A percentile compares a stretch with the other conserved stretches of the same genome.
phyloP scores from a whole-genome alignment of 2,797 vertebrate species.

The Eulemur albifrons region DNA sequence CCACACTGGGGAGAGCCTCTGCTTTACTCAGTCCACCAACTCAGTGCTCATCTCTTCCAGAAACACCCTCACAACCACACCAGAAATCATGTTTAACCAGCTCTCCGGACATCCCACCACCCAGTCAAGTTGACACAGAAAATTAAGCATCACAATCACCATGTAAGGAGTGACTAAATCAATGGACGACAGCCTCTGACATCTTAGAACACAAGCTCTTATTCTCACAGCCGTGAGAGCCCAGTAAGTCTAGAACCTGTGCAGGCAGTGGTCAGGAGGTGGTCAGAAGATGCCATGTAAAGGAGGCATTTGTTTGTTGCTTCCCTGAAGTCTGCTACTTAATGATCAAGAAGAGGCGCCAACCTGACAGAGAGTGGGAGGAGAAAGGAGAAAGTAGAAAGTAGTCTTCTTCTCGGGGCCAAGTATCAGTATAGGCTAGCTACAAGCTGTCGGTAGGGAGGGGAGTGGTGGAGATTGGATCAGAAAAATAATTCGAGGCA shows the following conservation, averaged over 20 bases:
- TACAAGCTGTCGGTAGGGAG: not conserved
- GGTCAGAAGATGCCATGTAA: rapidly evolving
- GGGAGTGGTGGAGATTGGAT: not conserved
- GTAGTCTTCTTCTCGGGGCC: not conserved
- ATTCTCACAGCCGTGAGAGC: rapidly evolving
- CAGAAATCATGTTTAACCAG: too few species aligned
- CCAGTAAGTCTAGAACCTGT: too few species aligned
- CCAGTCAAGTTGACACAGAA: not conserved
- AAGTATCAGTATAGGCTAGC: not conserved
- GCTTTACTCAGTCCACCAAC: not conserved
- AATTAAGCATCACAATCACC: not conserved
- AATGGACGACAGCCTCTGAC: not conserved
- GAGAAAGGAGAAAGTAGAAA: not conserved
- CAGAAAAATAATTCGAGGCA: not conserved
- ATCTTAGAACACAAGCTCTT: not conserved
- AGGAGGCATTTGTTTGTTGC: not conserved
- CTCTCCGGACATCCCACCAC: not conserved
- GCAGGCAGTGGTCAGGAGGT: not conserved
- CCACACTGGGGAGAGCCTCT: too few species aligned
- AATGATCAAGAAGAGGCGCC: not conserved
- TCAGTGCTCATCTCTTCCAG: not conserved
- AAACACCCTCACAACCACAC: not conserved
- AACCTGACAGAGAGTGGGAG: not conserved
- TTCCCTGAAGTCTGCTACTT: not conserved
- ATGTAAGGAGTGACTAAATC: too few species aligned